Conservation (phyloP, 2,113 vertebrate species). For the Suncus etruscus region DNA sequence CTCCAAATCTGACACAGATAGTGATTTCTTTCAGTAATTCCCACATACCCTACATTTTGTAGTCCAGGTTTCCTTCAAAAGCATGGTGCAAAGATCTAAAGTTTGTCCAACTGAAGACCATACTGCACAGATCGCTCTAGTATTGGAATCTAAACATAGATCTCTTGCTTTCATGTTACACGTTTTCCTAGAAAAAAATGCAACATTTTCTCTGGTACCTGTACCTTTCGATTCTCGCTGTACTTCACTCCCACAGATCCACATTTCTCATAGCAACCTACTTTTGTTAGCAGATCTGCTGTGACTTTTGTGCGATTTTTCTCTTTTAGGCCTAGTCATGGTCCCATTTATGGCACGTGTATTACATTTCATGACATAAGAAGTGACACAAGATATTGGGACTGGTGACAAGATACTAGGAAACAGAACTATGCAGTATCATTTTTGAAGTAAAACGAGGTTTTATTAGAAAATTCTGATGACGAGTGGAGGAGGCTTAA, state of each 20-base stretch:
- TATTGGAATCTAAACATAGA: background rate
- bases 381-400: background rate
- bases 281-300: background rate
- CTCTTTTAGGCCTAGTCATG: background rate
- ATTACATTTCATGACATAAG: background rate
- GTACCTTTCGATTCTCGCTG: background rate
- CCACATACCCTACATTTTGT: background rate
- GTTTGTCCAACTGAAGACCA: background rate
- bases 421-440: too few species aligned
- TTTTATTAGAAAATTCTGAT: too few species aligned
- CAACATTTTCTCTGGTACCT: background rate
- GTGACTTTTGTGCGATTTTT: background rate
- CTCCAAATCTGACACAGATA: fast-evolving
- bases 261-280: background rate
- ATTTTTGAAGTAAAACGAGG: too few species aligned
- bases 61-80: background rate
- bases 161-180: background rate
- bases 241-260: background rate
- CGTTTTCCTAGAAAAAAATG: background rate
- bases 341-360: background rate
- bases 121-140: background rate
- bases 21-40: background rate
- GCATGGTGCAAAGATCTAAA: background rate
- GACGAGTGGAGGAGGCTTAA: too few species aligned
- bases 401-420: too few species aligned